phyloP scores from a whole-genome alignment of 35 echinoderm and acorn worm genomes.

The Strongylocentrotus purpuratus region DNA sequence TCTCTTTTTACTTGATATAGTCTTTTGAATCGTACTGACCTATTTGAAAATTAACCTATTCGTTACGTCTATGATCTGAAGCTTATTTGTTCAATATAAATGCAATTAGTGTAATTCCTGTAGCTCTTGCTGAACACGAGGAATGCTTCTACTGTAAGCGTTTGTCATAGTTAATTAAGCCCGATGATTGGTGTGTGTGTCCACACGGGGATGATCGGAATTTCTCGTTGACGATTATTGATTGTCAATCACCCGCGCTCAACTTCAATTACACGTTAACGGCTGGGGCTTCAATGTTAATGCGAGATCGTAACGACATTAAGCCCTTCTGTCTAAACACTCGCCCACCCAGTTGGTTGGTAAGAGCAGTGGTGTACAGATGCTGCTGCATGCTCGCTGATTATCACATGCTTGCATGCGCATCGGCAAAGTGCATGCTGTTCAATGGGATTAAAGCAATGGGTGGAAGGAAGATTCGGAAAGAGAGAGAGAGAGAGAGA shows the following conservation, averaged over 20 bases:
- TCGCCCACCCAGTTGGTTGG: neutral
- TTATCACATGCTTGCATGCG: neutral
- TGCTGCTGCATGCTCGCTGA: neutral
- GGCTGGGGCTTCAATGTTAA: neutral
- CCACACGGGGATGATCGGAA: neutral
- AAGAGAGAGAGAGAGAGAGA: no score
- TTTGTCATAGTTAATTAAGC: constrained; percentile 2
- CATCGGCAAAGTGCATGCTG: neutral
- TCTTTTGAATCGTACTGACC: neutral
- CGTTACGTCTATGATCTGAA: neutral
- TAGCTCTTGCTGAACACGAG: neutral
- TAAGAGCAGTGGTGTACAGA: neutral
- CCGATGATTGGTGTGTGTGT: neutral
- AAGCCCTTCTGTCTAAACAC: neutral
- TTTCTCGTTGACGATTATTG: neutral
- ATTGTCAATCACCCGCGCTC: neutral
- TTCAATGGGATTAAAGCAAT: no score
- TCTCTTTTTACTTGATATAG: no score
- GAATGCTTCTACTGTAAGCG: neutral
- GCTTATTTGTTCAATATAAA: neutral
- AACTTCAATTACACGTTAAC: neutral
- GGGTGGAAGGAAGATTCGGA: no score
- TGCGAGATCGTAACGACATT: neutral
- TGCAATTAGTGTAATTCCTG: neutral
- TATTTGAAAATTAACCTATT: neutral